These are phyloP conservation scores for Phenacoccus solenopsis DNA, from an alignment of 1,140 invertebrate genomes.

Conservation along the genomic window DNA sequence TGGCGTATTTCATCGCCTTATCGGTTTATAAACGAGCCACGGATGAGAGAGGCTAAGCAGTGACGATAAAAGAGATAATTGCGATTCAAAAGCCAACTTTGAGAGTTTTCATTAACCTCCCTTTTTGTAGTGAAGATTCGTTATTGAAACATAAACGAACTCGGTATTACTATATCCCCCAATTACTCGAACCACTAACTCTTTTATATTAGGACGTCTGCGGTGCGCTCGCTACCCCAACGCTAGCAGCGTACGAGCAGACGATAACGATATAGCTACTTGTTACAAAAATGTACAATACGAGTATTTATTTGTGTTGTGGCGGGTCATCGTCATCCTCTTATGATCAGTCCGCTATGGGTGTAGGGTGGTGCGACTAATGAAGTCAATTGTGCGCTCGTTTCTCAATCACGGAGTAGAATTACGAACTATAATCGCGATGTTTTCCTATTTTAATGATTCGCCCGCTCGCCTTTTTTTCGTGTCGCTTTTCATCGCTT, in stretches of 20 bases:
- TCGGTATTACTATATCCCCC: slow-evolving; percentile 7
- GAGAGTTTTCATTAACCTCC: slow-evolving; percentile 12
- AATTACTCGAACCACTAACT: slow-evolving; percentile 15
- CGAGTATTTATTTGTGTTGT: neutral
- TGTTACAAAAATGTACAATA: slow-evolving; percentile 4
- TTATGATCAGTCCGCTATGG: neutral
- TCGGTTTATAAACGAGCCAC: neutral
- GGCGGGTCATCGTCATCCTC: neutral
- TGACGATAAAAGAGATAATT: neutral
- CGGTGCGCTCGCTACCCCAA: neutral
- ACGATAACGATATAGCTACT: neutral
- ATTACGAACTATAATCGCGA: slow-evolving; percentile 10
- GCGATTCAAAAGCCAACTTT: slow-evolving; percentile 7
- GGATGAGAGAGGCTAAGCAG: neutral
- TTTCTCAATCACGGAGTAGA: slow-evolving; percentile 1
- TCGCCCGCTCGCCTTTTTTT: neutral
- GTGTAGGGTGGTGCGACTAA: neutral
- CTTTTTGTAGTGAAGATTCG: neutral
- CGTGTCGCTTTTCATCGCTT: neutral
- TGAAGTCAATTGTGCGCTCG: slow-evolving; percentile 12
- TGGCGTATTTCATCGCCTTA: too few relatives aligned
- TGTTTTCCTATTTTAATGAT: neutral
- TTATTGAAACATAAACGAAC: slow-evolving; percentile 14
- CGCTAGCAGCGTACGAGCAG: neutral
- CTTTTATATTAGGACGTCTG: slow-evolving; percentile 8